Evolutionary conservation across 2,797 vertebrate genomes (phyloP).

Genomic region (Hoplostethus mediterraneus): DNA sequence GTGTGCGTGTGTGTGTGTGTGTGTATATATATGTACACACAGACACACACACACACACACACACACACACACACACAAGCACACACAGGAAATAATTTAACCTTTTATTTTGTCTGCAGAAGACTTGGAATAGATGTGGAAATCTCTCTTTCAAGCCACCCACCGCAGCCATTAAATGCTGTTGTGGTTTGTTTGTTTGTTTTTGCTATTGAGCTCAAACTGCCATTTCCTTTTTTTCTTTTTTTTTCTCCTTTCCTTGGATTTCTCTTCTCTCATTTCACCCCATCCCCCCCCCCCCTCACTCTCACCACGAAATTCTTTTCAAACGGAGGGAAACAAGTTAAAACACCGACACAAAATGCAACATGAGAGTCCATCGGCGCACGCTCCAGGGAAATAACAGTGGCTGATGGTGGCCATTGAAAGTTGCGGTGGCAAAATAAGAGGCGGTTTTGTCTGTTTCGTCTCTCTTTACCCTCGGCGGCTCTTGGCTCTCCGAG

Average conservation of each 20-base stretch:
- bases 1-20: neutral
- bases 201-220: slow-evolving; percentile 59
- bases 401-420: slow-evolving; percentile 59
- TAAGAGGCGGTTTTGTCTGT: slow-evolving; percentile 75
- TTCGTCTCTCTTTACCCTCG: slow-evolving; percentile 44
- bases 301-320: slow-evolving; percentile 62
- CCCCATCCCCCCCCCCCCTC: slow-evolving; percentile 4
- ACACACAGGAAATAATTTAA: slow-evolving; percentile 38
- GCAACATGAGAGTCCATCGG: slow-evolving; percentile 69
- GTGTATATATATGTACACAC: neutral
- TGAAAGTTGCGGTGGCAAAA: slow-evolving; percentile 73
- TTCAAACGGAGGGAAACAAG: slow-evolving; percentile 77
- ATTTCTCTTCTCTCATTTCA: slow-evolving; percentile 28
- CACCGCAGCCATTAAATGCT: slow-evolving; percentile 47
- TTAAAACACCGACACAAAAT: slow-evolving; percentile 75
- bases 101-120: slow-evolving; percentile 52
- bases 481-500: slow-evolving; percentile 65
- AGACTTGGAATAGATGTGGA: slow-evolving; percentile 26
- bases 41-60: neutral
- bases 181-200: slow-evolving; percentile 48
- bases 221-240: slow-evolving; percentile 48
- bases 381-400: slow-evolving; percentile 82
- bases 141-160: slow-evolving; percentile 32
- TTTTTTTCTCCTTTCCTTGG: slow-evolving; percentile 34
- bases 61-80: no score